phyloP scores from a whole-genome alignment of 2,888 invertebrate genomes.

The Physocephala rufipes region DNA sequence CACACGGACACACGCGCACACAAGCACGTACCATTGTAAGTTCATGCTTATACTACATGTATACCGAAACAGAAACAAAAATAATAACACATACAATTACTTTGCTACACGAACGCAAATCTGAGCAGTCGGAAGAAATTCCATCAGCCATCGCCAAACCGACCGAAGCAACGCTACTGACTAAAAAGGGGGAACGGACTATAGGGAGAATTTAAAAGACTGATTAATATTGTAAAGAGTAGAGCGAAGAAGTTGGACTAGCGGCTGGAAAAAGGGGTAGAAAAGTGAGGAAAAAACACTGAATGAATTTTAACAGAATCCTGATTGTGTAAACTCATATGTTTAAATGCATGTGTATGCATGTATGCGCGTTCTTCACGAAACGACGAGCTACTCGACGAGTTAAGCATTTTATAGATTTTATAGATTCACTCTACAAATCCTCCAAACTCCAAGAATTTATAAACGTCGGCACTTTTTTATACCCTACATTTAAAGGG shows the following conservation, averaged over 20 bases:
- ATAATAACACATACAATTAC: background rate
- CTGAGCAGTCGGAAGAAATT: conserved; percentile 28
- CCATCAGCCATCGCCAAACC: conserved; percentile 18
- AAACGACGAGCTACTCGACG: conserved; percentile 7
- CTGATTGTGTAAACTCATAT: background rate
- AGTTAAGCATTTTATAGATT: conserved; percentile 26
- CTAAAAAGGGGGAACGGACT: too few relatives aligned
- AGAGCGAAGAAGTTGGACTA: background rate
- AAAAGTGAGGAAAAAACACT: background rate
- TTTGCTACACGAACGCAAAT: background rate
- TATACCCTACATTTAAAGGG: too few relatives aligned
- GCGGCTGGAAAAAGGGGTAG: background rate
- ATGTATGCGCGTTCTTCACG: background rate
- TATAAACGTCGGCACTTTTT: too few relatives aligned
- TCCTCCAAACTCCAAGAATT: too few relatives aligned
- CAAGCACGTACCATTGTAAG: background rate
- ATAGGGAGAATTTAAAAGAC: conserved; percentile 28
- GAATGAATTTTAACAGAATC: background rate
- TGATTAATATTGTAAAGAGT: conserved; percentile 29
- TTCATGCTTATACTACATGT: background rate
- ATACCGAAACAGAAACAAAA: conserved; percentile 2
- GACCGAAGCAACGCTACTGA: too few relatives aligned
- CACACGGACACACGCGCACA: conserved; percentile 9
- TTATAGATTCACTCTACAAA: conserved; percentile 15
- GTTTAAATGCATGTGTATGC: background rate